phyloP scores from a whole-genome alignment of 2,113 vertebrate species.

The Pungitius pungitius region DNA sequence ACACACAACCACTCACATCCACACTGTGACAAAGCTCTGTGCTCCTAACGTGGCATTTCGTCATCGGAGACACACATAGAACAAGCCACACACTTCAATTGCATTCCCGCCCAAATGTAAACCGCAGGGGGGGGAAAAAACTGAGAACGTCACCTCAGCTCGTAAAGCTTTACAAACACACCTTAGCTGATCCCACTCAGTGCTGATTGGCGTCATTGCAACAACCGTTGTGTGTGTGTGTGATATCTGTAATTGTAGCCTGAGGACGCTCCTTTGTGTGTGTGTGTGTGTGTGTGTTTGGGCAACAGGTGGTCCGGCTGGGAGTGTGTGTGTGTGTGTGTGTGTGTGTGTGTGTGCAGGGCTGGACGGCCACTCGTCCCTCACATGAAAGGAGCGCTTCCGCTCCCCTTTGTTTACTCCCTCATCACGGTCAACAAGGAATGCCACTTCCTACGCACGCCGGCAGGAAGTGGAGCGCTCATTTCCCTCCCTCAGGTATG shows the following conservation, averaged over 20 bases:
- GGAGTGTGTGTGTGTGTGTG: slow-evolving; percentile 42
- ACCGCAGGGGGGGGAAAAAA: slow-evolving; percentile 39
- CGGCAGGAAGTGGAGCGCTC: slow-evolving; percentile 37
- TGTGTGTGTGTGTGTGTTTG: slow-evolving; percentile 31
- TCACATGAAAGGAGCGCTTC: slow-evolving; percentile 70
- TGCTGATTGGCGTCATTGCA: slow-evolving; percentile 38
- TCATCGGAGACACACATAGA: neutral
- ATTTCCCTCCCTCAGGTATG: slow-evolving; percentile 66
- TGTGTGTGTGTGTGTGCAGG: slow-evolving; percentile 41
- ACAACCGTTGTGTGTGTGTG: slow-evolving; percentile 10
- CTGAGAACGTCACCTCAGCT: slow-evolving; percentile 47
- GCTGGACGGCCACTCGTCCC: slow-evolving; percentile 53
- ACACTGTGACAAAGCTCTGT: too few species aligned
- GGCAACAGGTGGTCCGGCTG: slow-evolving; percentile 44
- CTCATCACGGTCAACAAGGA: slow-evolving; percentile 62
- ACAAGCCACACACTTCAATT: slow-evolving; percentile 9
- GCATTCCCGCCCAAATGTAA: slow-evolving; percentile 23
- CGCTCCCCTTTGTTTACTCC: slow-evolving; percentile 68
- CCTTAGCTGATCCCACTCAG: slow-evolving; percentile 6
- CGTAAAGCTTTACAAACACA: slow-evolving; percentile 42
- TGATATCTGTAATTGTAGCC: slow-evolving; percentile 34
- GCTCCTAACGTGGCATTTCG: too few species aligned
- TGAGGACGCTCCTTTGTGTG: slow-evolving; percentile 29
- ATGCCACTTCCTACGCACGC: slow-evolving; percentile 32
- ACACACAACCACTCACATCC: neutral